Percentiles rank a stretch among this genome's conserved stretches.
These are phyloP conservation scores for Adineta ricciae DNA, from an alignment of 2,888 invertebrate species.

Conservation along the genomic window DNA sequence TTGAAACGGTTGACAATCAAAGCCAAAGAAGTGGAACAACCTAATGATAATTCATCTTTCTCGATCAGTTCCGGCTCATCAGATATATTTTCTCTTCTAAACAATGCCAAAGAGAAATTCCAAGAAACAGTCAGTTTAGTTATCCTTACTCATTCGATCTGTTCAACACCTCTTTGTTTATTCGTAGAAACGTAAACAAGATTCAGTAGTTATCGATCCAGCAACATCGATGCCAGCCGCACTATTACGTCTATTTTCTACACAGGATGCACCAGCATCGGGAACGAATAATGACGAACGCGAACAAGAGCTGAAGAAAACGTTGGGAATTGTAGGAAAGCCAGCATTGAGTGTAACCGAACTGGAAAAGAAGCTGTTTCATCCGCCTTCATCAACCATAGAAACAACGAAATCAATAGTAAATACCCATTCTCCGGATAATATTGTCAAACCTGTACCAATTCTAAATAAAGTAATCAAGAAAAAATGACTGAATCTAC, in stretches of 20 bases:
- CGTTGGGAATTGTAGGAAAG: conserved; percentile 5
- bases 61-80: background rate
- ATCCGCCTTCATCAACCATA: background rate
- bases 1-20: background rate
- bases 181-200: background rate
- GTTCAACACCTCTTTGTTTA: background rate
- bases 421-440: background rate
- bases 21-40: background rate
- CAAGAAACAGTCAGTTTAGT: background rate
- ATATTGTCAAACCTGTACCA: background rate
- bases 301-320: conserved; percentile 10
- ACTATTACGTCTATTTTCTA: conserved; percentile 4
- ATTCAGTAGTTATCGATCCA: background rate
- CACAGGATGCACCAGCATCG: background rate
- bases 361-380: background rate
- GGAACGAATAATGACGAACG: background rate
- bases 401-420: background rate
- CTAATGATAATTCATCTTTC: background rate
- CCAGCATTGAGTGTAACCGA: conserved; percentile 4
- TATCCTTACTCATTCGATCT: background rate
- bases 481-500: background rate
- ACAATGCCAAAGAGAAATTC: background rate
- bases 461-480: background rate
- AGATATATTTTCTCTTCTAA: background rate
- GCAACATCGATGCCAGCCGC: background rate